Evolutionary conservation across 2,888 invertebrate genomes (phyloP).

Genomic region (Entomobrya proxima): DNA sequence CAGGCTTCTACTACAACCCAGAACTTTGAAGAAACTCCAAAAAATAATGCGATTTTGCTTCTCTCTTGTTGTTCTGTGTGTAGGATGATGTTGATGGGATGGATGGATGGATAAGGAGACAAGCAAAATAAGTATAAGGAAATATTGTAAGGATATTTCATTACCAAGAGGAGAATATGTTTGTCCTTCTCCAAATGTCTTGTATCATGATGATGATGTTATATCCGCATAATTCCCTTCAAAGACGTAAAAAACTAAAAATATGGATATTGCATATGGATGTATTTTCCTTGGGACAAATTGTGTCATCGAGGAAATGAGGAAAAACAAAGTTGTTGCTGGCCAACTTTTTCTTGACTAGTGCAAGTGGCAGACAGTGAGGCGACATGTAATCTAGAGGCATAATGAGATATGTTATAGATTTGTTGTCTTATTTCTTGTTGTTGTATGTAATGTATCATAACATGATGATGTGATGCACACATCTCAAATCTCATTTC

Average conservation of each 20-base stretch:
- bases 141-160: too few species aligned
- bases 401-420: background rate
- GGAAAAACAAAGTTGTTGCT: background rate
- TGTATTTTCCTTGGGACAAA: conserved; percentile 1
- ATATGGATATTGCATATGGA: background rate
- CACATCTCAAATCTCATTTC: background rate
- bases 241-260: background rate
- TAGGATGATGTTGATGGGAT: background rate
- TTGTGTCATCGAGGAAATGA: background rate
- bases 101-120: background rate
- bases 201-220: too few species aligned
- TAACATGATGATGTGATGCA: background rate
- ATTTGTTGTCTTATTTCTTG: background rate
- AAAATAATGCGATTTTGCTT: conserved; percentile 18
- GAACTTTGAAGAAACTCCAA: background rate
- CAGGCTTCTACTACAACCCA: background rate
- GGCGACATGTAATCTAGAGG: background rate
- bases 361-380: conserved; percentile 7
- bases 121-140: background rate
- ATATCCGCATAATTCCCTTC: background rate
- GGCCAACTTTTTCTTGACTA: background rate
- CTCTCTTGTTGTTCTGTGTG: background rate
- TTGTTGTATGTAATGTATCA: background rate
- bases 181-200: too few species aligned
- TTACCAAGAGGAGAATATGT: too few species aligned